phyloP scores from a whole-genome alignment of 2,888 invertebrate species.

The Tortrix viridana region DNA sequence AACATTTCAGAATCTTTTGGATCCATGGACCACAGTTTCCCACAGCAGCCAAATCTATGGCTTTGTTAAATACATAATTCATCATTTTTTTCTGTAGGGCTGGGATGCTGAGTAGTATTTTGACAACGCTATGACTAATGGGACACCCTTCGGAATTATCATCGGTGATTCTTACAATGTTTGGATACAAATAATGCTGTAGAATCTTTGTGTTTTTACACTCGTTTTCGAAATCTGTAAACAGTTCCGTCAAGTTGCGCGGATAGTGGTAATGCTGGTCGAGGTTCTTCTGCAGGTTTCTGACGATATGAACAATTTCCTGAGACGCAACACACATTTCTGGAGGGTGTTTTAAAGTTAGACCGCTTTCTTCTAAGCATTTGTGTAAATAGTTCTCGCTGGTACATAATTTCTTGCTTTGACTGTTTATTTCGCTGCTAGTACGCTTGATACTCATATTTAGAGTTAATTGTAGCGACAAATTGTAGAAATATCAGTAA shows the following conservation, averaged over 20 bases:
- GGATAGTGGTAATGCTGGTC: constrained; percentile 77
- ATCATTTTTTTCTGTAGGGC: constrained; percentile 85
- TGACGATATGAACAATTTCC: constrained; percentile 78
- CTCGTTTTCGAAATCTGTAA: constrained; percentile 72
- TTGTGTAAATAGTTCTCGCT: constrained; percentile 54
- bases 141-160: constrained; percentile 60
- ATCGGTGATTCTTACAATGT: constrained; percentile 59
- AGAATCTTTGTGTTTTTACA: constrained; percentile 54
- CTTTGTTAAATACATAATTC: constrained; percentile 85
- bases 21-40: constrained; percentile 80
- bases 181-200: constrained; percentile 70
- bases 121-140: constrained; percentile 84
- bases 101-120: constrained; percentile 86
- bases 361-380: constrained; percentile 64
- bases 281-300: constrained; percentile 73
- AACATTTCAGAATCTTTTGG: constrained; percentile 86
- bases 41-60: constrained; percentile 82
- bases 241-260: constrained; percentile 81
- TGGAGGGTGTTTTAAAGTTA: constrained; percentile 62
- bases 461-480: not conserved
- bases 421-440: constrained; percentile 43
- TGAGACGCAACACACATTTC: constrained; percentile 59
- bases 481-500: not conserved
- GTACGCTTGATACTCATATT: constrained; percentile 41
- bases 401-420: constrained; percentile 55